Percentiles rank a stretch among this genome's conserved stretches.
Conservation (phyloP, 2,888 invertebrate genomes). For the Sinopyrophorus schimmeli region DNA sequence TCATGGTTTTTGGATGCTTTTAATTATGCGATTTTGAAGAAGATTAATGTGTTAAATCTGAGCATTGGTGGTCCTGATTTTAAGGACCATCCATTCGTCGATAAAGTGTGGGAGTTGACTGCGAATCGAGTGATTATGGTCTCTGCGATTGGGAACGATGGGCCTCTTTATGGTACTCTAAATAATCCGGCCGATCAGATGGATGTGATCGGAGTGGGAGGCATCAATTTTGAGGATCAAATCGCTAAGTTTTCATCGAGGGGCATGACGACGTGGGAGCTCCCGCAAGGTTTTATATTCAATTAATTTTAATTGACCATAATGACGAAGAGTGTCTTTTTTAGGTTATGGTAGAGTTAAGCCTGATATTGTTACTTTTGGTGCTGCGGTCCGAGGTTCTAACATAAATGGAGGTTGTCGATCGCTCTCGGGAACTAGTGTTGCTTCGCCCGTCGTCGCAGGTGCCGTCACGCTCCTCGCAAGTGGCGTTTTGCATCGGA, state of each 20-base stretch:
- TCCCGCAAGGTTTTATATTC: conserved; percentile 62
- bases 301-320: too few species aligned
- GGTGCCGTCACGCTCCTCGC: conserved; percentile 90
- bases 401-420: conserved; percentile 87
- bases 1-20: conserved; percentile 99
- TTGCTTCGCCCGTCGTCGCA: conserved; percentile 96
- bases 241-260: conserved; percentile 95
- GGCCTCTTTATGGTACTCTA: conserved; percentile 92
- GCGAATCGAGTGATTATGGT: conserved; percentile 91
- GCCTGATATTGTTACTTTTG: conserved; percentile 96
- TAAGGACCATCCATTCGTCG: conserved; percentile 96
- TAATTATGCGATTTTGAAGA: conserved; percentile 94
- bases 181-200: conserved; percentile 99
- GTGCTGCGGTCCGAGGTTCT: conserved; percentile 89
- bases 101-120: conserved; percentile 94
- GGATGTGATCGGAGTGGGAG: conserved; percentile 98
- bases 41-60: conserved; percentile 91
- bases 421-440: conserved; percentile 92
- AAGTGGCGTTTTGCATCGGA: conserved; percentile 71
- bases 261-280: conserved; percentile 97
- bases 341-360: conserved; percentile 86
- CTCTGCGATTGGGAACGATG: conserved; percentile 97
- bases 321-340: too few species aligned
- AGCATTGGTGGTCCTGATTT: conserved; percentile 98
- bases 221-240: conserved; percentile 94